Percentiles rank a stretch among this genome's conserved stretches.
Evolutionary conservation across 2,113 vertebrate genomes (phyloP).

Genomic region (Catharus fuscescens): DNA sequence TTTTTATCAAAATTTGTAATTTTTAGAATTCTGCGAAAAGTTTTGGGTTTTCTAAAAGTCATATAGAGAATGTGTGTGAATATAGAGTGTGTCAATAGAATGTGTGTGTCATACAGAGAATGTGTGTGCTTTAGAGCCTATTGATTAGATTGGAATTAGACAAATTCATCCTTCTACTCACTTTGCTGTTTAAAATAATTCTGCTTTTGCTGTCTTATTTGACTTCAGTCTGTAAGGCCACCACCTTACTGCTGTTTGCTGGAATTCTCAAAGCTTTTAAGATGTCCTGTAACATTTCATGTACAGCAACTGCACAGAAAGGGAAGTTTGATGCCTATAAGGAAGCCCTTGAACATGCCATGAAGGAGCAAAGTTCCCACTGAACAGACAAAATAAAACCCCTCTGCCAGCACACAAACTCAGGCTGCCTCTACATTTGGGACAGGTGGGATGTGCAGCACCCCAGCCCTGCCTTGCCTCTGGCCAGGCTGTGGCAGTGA

Average conservation of each 20-base stretch:
- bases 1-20: background rate
- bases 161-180: background rate
- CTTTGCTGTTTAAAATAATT: background rate
- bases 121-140: background rate
- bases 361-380: background rate
- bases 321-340: background rate
- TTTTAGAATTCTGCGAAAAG: background rate
- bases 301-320: background rate
- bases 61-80: too few relatives aligned
- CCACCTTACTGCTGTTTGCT: background rate
- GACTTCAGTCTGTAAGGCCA: background rate
- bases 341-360: background rate
- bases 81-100: too few relatives aligned
- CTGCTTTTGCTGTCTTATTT: background rate
- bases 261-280: background rate
- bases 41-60: background rate
- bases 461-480: background rate
- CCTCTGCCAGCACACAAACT: accelerated
- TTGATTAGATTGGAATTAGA: background rate
- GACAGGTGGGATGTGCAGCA: background rate
- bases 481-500: background rate
- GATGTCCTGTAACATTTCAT: background rate
- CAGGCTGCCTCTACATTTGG: accelerated
- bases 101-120: too few relatives aligned
- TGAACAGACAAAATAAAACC: background rate